Conservation (phyloP, 1,140 invertebrate species). For the Euglossa dilemma region DNA sequence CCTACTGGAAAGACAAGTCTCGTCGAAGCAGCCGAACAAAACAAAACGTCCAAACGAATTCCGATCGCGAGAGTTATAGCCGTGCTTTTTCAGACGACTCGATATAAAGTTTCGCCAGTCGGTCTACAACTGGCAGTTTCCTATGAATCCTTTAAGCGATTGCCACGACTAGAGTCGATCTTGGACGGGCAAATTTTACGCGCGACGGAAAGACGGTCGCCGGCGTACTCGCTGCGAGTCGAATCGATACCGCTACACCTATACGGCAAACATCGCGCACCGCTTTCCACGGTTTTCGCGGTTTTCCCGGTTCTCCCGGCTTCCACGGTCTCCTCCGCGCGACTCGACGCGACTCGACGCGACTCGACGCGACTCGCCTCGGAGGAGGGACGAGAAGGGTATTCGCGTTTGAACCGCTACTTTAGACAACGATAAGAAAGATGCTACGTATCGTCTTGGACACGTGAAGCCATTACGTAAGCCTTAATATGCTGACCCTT, state of each 20-base stretch:
- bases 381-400: too few relatives aligned
- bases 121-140: not conserved
- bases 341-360: too few relatives aligned
- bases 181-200: constrained; percentile 12
- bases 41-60: constrained; percentile 5
- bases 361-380: too few relatives aligned
- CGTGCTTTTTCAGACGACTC: not conserved
- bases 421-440: constrained; percentile 20
- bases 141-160: constrained; percentile 39
- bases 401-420: too few relatives aligned
- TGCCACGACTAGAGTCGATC: not conserved
- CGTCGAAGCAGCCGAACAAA: not conserved
- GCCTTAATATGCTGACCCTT: constrained; percentile 42
- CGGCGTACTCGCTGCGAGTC: not conserved
- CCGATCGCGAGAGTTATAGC: constrained; percentile 10
- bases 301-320: too few relatives aligned
- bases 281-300: not conserved
- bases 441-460: constrained; percentile 33
- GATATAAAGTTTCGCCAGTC: constrained; percentile 9
- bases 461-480: constrained; percentile 46
- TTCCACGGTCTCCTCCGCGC: too few relatives aligned
- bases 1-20: not conserved
- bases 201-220: not conserved
- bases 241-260: not conserved
- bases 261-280: not conserved